phyloP scores from a whole-genome alignment of 2,797 vertebrate species.

The Okamejei kenojei region DNA sequence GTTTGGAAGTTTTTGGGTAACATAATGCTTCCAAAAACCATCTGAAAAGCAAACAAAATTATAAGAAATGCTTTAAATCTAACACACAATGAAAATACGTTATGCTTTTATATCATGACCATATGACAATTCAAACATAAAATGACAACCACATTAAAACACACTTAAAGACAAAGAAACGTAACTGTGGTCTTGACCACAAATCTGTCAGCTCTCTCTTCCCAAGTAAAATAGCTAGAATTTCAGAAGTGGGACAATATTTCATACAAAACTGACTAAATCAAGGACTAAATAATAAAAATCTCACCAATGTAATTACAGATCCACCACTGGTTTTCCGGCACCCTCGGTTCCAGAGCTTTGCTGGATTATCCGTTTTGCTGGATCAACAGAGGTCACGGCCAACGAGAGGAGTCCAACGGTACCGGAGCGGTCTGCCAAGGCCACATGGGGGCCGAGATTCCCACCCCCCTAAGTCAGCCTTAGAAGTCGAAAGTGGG shows the following conservation, averaged over 20 bases:
- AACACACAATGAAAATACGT: neutral
- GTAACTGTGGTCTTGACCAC: neutral
- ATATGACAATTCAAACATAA: neutral
- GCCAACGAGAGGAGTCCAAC: too few species aligned
- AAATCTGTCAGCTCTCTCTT: neutral
- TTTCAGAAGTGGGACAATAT: neutral
- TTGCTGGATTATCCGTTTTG: too few species aligned
- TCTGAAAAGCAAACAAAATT: conserved; percentile 61
- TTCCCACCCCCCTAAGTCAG: too few species aligned
- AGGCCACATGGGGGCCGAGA: too few species aligned
- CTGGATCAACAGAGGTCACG: too few species aligned
- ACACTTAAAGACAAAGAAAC: neutral
- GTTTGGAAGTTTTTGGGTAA: conserved; percentile 79
- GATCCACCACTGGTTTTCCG: too few species aligned
- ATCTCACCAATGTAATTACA: neutral
- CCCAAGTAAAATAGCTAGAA: neutral
- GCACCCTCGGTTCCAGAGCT: too few species aligned
- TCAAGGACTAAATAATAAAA: neutral
- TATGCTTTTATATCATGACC: neutral
- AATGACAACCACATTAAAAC: conserved; percentile 16
- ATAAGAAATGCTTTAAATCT: conserved; percentile 12
- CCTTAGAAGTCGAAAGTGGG: too few species aligned
- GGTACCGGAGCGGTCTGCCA: too few species aligned
- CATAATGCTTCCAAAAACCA: conserved; percentile 97
- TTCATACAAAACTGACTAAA: neutral